These are phyloP conservation scores for Oryzias melastigma DNA, from an alignment of 2,113 vertebrate genomes.

Conservation along the genomic window DNA sequence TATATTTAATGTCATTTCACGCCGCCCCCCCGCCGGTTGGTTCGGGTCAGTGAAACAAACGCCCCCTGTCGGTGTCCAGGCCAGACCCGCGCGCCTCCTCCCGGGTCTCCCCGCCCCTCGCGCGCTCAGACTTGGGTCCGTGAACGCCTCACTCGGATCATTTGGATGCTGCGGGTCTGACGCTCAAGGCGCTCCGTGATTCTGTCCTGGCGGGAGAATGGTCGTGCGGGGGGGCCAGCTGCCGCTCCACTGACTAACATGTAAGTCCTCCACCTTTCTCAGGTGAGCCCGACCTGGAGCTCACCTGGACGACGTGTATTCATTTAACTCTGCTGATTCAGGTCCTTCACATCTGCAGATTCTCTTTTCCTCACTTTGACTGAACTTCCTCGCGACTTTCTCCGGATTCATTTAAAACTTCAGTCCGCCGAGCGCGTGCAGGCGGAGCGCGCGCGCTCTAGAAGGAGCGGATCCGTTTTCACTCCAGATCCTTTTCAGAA, in stretches of 20 bases:
- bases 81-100: not conserved
- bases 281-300: not conserved
- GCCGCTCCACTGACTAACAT: slow-evolving; percentile 66
- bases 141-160: not conserved
- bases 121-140: slow-evolving; percentile 29
- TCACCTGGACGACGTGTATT: not conserved
- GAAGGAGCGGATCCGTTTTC: no score
- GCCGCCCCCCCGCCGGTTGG: not conserved
- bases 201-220: slow-evolving; percentile 42
- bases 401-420: no score
- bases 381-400: no score
- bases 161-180: no score
- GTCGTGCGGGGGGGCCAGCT: slow-evolving; percentile 50
- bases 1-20: not conserved
- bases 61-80: not conserved
- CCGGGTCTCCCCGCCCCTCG: no score
- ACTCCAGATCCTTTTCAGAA: no score
- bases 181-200: no score
- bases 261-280: slow-evolving; percentile 53
- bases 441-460: no score
- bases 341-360: no score
- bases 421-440: no score
- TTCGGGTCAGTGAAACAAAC: slow-evolving; percentile 11
- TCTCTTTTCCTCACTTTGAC: no score
- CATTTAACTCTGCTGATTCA: no score